Percentiles rank a stretch among this genome's conserved stretches.
phyloP scores from a whole-genome alignment of 2,888 invertebrate genomes.

The Melieria crassipennis region DNA sequence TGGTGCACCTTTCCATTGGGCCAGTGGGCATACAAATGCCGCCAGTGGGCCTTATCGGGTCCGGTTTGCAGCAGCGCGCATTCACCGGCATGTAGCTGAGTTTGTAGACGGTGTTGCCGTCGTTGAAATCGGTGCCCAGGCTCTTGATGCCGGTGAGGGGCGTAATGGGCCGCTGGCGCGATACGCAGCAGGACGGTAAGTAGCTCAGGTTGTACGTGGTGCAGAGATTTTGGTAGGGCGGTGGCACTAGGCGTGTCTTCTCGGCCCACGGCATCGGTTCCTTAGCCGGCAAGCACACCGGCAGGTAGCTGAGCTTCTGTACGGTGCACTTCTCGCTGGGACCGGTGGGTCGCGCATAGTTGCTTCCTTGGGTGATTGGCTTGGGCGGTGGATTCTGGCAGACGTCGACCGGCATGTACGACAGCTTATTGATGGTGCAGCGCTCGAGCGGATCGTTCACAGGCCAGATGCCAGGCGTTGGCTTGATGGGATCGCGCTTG shows the following conservation, averaged over 20 bases:
- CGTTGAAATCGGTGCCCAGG: constrained; percentile 55
- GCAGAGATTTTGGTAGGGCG: constrained; percentile 56
- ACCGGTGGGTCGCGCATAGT: constrained; percentile 51
- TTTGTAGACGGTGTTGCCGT: constrained; percentile 59
- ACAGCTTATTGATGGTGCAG: constrained; percentile 60
- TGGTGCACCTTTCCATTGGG: constrained; percentile 58
- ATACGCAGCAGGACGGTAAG: constrained; percentile 58
- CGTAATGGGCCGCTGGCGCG: constrained; percentile 49
- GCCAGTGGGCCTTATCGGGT: constrained; percentile 53
- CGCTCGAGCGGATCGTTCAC: constrained; percentile 58
- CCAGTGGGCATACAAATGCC: constrained; percentile 54
- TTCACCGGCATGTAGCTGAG: constrained; percentile 59
- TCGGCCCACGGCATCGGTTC: constrained; percentile 63
- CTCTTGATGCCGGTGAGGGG: constrained; percentile 53
- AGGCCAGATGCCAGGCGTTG: constrained; percentile 50
- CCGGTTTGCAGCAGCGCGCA: constrained; percentile 52
- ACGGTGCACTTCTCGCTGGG: constrained; percentile 63
- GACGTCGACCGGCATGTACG: constrained; percentile 62
- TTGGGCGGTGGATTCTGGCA: constrained; percentile 59
- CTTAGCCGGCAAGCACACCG: constrained; percentile 63
- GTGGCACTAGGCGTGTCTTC: constrained; percentile 55
- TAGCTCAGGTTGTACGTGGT: constrained; percentile 64
- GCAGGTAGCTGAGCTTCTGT: constrained; percentile 70
- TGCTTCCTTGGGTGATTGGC: constrained; percentile 51
- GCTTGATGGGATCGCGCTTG: constrained; percentile 51